phyloP scores from a whole-genome alignment of 2,888 invertebrate genomes.

The Cylloceria caligata region DNA sequence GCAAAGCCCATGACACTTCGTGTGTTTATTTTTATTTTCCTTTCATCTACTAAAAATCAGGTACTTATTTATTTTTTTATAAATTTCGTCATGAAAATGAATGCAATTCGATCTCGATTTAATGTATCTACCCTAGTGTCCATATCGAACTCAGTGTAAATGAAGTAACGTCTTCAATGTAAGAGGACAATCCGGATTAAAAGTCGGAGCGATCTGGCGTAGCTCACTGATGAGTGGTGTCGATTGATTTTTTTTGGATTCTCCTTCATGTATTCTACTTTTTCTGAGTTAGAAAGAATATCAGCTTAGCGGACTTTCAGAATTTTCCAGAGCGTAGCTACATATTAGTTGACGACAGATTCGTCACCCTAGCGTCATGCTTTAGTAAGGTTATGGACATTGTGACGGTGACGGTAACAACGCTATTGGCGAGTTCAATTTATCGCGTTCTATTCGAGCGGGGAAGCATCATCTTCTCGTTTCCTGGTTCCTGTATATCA shows the following conservation, averaged over 20 bases:
- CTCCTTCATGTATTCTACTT: no score
- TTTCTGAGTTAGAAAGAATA: no score
- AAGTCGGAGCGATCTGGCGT: no score
- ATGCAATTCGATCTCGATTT: not conserved
- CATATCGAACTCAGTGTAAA: not conserved
- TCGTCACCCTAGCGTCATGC: not conserved
- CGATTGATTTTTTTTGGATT: no score
- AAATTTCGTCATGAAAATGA: not conserved
- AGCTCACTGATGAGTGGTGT: no score
- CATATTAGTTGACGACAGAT: not conserved
- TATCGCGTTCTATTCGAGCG: constrained; percentile 24
- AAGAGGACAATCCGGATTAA: no score
- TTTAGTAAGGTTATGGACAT: constrained; percentile 12
- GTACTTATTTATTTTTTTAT: not conserved
- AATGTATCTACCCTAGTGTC: no score
- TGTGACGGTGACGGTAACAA: constrained; percentile 9
- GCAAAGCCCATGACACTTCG: not conserved
- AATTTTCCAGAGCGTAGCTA: constrained; percentile 9
- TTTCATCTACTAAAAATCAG: not conserved
- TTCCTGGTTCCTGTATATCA: constrained; percentile 6
- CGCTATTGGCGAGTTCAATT: constrained; percentile 22
- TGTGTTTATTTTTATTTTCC: not conserved
- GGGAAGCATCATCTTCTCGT: constrained; percentile 27
- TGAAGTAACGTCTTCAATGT: no score
- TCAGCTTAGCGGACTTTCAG: not conserved